phyloP scores from a whole-genome alignment of 2,888 invertebrate genomes.

The Epinotia brunnichana region DNA sequence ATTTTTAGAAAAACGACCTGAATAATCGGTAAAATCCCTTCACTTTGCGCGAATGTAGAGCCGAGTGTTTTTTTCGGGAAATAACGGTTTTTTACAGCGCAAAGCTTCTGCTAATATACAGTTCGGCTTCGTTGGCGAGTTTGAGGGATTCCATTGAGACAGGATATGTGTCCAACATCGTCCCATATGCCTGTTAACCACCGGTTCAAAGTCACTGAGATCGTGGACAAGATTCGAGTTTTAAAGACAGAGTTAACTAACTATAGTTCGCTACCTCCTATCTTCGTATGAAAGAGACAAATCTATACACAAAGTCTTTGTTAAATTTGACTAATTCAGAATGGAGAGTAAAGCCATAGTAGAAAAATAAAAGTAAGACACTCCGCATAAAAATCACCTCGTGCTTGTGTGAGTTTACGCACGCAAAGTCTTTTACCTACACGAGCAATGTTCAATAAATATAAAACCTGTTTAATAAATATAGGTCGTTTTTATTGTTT shows the following conservation, averaged over 20 bases:
- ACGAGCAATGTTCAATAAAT: too few species aligned
- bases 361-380: slow-evolving; percentile 24
- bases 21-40: slow-evolving; percentile 73
- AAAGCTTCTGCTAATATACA: slow-evolving; percentile 72
- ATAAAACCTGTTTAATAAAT: background rate
- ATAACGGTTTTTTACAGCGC: slow-evolving; percentile 66
- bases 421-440: background rate
- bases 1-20: slow-evolving; percentile 68
- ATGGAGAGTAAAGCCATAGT: slow-evolving; percentile 5
- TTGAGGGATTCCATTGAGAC: slow-evolving; percentile 64
- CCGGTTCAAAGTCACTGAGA: slow-evolving; percentile 36
- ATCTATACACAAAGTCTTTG: background rate
- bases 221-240: slow-evolving; percentile 39
- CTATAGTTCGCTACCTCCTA: slow-evolving; percentile 14
- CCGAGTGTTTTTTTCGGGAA: slow-evolving; percentile 59
- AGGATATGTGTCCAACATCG: slow-evolving; percentile 59
- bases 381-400: background rate
- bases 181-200: slow-evolving; percentile 40
- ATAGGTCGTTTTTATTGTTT: background rate
- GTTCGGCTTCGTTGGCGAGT: slow-evolving; percentile 64
- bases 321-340: slow-evolving; percentile 5
- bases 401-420: background rate
- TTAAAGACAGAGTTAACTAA: slow-evolving; percentile 26
- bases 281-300: background rate
- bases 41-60: slow-evolving; percentile 66